phyloP scores from a whole-genome alignment of 2,797 vertebrate genomes.

The Lepilemur ruficaudatus region DNA sequence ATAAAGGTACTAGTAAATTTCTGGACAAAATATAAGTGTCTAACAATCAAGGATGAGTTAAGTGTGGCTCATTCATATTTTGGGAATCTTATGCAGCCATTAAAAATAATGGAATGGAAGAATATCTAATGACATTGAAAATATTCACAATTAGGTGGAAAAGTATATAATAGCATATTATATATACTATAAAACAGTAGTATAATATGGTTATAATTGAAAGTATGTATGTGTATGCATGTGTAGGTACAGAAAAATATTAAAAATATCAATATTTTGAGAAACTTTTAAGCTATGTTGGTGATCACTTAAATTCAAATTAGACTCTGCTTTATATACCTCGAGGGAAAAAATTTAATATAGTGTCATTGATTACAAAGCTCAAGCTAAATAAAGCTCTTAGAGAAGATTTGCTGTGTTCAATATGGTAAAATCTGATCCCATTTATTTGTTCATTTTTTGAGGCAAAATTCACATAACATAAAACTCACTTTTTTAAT shows the following conservation, averaged over 20 bases:
- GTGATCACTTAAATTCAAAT: conserved; percentile 1
- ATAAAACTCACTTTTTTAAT: background rate
- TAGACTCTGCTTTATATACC: background rate
- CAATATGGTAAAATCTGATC: background rate
- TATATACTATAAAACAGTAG: background rate
- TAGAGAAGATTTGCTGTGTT: background rate
- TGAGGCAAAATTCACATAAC: background rate
- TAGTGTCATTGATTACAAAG: background rate
- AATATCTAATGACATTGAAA: background rate
- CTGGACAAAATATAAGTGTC: background rate
- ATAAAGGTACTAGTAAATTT: background rate
- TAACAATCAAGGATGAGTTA: background rate
- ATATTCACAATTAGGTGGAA: background rate
- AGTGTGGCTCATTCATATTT: background rate
- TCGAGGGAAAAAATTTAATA: background rate
- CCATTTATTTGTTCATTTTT: background rate
- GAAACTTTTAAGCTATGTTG: conserved; percentile 3
- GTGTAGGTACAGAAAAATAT: background rate
- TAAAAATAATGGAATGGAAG: background rate
- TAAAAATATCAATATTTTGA: background rate
- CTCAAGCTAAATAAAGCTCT: background rate
- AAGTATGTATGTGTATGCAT: background rate
- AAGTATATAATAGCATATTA: background rate
- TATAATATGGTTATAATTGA: background rate
- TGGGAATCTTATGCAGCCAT: background rate